Evolutionary conservation across 23 tunicate genomes (phyloP).

Genomic region (Diplosoma virens): DNA sequence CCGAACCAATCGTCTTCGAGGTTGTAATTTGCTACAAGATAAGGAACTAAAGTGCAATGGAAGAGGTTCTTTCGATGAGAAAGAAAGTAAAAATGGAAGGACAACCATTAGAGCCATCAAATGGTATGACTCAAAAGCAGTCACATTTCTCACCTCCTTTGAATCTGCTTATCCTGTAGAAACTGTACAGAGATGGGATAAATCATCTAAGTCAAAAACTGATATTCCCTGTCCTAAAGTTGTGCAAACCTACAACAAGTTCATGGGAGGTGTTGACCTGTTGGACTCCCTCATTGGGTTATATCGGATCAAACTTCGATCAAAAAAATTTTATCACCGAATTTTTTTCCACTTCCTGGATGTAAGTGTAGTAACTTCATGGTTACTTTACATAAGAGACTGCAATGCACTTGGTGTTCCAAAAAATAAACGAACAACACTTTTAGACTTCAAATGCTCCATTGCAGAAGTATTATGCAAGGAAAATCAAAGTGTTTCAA

Average conservation of each 20-base stretch:
- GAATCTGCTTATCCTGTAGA: constrained; percentile 9
- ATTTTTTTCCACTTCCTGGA: constrained; percentile 19
- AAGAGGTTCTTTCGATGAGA: neutral
- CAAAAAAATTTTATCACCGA: constrained; percentile 14
- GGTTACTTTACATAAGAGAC: constrained; percentile 9
- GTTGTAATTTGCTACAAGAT: neutral
- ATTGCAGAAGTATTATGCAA: neutral
- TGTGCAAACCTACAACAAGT: neutral
- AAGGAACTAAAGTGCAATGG: constrained; percentile 1
- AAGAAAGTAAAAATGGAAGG: neutral
- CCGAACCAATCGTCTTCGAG: constrained; percentile 1
- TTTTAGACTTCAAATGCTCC: neutral
- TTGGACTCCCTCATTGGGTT: constrained; percentile 11
- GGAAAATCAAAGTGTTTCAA: neutral
- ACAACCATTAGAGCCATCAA: neutral
- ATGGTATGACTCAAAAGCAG: constrained; percentile 7
- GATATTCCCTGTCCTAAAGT: constrained; percentile 1
- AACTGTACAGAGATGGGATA: neutral
- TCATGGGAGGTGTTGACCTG: constrained; percentile 28
- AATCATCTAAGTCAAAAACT: neutral
- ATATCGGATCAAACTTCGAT: constrained; percentile 20
- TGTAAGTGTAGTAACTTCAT: neutral
- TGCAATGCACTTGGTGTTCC: constrained; percentile 1
- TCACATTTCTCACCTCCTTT: constrained; percentile 7
- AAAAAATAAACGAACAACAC: neutral